phyloP scores from a whole-genome alignment of 2,888 invertebrate genomes.

The Apoderus coryli region DNA sequence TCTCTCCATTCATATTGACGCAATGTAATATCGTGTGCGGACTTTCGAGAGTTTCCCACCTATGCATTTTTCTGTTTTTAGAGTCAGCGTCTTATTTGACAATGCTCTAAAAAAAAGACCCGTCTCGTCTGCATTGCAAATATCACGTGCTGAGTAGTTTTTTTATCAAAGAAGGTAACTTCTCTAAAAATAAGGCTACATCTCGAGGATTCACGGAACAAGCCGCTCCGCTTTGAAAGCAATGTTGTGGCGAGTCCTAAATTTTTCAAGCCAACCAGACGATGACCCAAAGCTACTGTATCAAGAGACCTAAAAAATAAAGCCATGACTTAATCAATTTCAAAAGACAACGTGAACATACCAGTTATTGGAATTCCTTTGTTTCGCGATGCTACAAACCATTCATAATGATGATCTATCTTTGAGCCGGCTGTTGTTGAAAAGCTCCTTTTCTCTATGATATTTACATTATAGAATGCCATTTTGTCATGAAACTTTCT shows the following conservation, averaged over 20 bases:
- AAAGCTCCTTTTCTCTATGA: constrained; percentile 1
- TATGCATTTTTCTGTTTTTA: constrained; percentile 7
- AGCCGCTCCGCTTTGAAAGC: constrained; percentile 8
- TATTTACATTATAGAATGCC: neutral
- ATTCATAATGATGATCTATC: neutral
- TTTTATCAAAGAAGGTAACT: constrained; percentile 5
- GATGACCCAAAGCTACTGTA: neutral
- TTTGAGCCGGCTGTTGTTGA: neutral
- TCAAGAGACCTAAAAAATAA: constrained; percentile 1
- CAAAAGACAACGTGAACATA: too few relatives aligned
- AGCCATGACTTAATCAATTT: too few relatives aligned
- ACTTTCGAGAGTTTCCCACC: constrained; percentile 3
- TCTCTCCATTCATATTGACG: constrained; percentile 7
- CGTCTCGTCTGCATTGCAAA: constrained; percentile 9
- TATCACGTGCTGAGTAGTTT: constrained; percentile 6
- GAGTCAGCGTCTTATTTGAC: constrained; percentile 6
- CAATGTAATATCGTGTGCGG: constrained; percentile 7
- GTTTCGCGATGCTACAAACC: neutral
- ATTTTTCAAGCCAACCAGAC: constrained; percentile 5
- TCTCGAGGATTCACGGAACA: constrained; percentile 6
- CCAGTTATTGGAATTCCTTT: constrained; percentile 1
- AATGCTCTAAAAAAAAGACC: constrained; percentile 8
- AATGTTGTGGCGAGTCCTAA: constrained; percentile 8
- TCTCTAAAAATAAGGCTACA: constrained; percentile 1
- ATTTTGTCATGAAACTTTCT: neutral